A percentile compares a stretch with the other conserved stretches of the same genome.
These are phyloP conservation scores for Acleris laterana DNA, from an alignment of 2,888 invertebrate genomes.

Conservation along the genomic window DNA sequence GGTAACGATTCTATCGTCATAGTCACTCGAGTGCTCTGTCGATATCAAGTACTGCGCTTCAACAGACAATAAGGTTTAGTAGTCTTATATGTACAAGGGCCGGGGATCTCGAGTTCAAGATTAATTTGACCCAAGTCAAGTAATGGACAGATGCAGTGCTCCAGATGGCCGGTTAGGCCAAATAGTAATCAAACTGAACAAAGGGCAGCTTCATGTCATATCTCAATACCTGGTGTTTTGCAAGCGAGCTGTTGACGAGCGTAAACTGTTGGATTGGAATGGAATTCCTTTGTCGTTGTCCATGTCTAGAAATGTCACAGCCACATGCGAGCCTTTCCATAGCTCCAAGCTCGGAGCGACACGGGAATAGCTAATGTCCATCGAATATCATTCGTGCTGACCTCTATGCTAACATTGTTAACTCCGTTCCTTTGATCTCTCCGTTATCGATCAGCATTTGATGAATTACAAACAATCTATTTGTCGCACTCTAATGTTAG, in stretches of 20 bases:
- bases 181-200: constrained; percentile 33
- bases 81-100: constrained; percentile 24
- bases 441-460: too few species aligned
- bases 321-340: constrained; percentile 1
- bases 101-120: constrained; percentile 25
- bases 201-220: constrained; percentile 21
- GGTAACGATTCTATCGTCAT: neutral
- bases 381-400: constrained; percentile 2
- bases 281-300: constrained; percentile 24
- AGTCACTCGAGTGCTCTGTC: constrained; percentile 8
- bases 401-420: too few species aligned
- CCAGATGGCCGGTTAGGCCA: constrained; percentile 29
- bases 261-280: constrained; percentile 15
- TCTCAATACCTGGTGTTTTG: constrained; percentile 21
- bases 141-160: constrained; percentile 32
- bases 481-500: too few species aligned
- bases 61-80: constrained; percentile 19
- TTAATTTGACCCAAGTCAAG: constrained; percentile 34
- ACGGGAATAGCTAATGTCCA: constrained; percentile 6
- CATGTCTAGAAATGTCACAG: neutral
- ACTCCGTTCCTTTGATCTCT: too few species aligned
- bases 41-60: constrained; percentile 26
- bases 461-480: too few species aligned
- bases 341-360: constrained; percentile 11
- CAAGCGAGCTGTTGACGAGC: constrained; percentile 8